Base-by-base conservation (phyloP, 1,140 invertebrate genomes). In the Hetaerina americana region DNA sequence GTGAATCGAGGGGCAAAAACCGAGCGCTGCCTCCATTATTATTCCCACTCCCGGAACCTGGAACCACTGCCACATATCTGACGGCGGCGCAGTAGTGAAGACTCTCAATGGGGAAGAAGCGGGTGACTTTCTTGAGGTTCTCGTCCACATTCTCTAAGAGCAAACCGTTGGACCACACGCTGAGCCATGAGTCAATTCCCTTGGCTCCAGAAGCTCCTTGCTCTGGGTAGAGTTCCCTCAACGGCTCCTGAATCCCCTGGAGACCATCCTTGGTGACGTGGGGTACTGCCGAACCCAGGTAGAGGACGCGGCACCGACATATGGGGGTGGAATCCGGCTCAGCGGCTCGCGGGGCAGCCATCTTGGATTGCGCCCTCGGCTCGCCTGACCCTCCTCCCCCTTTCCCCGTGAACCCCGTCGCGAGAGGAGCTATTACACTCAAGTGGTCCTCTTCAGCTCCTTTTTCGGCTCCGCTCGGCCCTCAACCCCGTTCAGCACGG, bases 31-130 rank as follows among this genome's bases (percentile, higher is more conserved):
- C 76, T 10, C 79, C 77, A 68, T 86, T 83, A 26, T 83, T 82
- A 26, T 78, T 76, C 72, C 78, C 79, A 18, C 80, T 78, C 8
- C 83, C 83, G 25, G 78, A 82, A 77, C 82, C 85, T 76, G 84
- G 82, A 18, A 83, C 82, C 70, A 85, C 85, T 74, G 87, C 82
- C 71, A 90, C 88, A 74, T 84, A 84, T 72, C 95, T 86, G 27
- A 99, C 96, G 12, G 97, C 97, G 5, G 97, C 97, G 82, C 97
- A 99, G 78, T 99, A 97, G 78, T 98, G 96, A 71, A 99, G 81
- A 27, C 93, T 92, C 76, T 96, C 94, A 74, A 99, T 99, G 0
- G 96, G 96, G 78, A 99, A 99, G 85, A 98, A 99, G 75, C 96
- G 86, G 26, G 95, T 95, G 67, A 98, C 92, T 79, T 95, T 92